Conservation (phyloP, 1,140 invertebrate species). For the Arion vulgaris region DNA sequence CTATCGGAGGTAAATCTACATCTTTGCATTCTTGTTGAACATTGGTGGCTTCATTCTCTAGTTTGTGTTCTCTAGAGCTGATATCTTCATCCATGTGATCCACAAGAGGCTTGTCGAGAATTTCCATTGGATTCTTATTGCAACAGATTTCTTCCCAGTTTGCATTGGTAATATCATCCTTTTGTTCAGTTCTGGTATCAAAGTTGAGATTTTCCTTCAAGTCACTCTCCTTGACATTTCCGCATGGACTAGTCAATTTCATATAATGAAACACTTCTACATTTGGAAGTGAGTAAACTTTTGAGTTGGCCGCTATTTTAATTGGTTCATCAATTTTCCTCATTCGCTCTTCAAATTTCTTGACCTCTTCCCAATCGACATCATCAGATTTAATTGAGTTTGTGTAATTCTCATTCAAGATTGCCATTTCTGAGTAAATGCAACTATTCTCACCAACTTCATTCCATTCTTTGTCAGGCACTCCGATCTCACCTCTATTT, state of each 20-base stretch:
- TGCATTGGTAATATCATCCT: neutral
- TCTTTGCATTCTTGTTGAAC: neutral
- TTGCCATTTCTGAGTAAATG: slow-evolving; percentile 10
- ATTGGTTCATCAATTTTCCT: slow-evolving; percentile 27
- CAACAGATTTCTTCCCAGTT: neutral
- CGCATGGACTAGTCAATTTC: neutral
- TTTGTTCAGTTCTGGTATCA: neutral
- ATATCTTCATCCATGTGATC: neutral
- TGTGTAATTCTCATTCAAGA: slow-evolving; percentile 31
- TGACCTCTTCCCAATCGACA: slow-evolving; percentile 26
- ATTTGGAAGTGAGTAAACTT: slow-evolving; percentile 17
- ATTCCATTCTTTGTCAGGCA: neutral
- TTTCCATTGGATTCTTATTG: neutral
- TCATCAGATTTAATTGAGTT: slow-evolving; percentile 32
- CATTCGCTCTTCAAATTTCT: slow-evolving; percentile 16
- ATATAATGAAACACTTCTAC: neutral
- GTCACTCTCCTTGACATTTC: neutral
- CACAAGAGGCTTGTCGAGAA: neutral
- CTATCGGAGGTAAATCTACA: neutral
- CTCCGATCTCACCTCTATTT: neutral
- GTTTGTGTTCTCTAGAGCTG: neutral
- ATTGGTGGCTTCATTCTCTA: neutral
- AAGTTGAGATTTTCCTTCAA: neutral
- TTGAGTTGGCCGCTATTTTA: slow-evolving; percentile 9
- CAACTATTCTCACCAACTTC: neutral